Conservation (phyloP, 2,113 vertebrate species). For the Isurus oxyrinchus region DNA sequence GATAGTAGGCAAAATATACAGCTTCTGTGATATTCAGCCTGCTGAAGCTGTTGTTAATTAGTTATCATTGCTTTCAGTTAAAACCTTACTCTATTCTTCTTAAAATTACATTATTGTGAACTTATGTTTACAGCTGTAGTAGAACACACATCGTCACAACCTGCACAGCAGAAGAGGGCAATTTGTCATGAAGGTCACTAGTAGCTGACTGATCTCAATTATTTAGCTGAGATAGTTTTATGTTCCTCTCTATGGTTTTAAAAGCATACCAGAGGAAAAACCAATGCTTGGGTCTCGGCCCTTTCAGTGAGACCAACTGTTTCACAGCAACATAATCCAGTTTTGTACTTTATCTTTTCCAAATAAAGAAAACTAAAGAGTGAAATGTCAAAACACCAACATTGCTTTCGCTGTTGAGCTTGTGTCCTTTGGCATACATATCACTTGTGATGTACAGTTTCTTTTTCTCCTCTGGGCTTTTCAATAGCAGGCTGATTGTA, state of each 20-base stretch:
- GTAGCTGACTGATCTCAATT: conserved; percentile 26
- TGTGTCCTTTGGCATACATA: background rate
- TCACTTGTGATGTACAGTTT: background rate
- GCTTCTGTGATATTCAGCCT: conserved; percentile 33
- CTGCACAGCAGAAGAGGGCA: background rate
- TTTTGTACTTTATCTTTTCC: conserved; percentile 6
- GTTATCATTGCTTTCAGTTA: conserved; percentile 23
- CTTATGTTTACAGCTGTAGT: background rate
- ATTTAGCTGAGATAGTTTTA: background rate
- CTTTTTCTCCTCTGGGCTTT: background rate
- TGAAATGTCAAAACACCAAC: conserved; percentile 7
- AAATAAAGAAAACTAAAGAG: background rate
- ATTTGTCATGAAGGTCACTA: background rate
- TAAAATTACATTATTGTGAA: background rate
- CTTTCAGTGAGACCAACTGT: conserved; percentile 1
- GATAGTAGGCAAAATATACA: conserved; percentile 21
- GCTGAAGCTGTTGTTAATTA: conserved; percentile 30
- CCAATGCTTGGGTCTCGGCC: conserved; percentile 6
- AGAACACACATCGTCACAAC: background rate
- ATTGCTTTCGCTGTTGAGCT: background rate
- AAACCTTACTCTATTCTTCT: background rate
- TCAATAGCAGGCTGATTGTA: background rate
- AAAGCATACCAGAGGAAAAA: background rate
- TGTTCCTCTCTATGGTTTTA: background rate
- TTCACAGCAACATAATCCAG: background rate